Evolutionary conservation across 2,888 invertebrate genomes (phyloP).

Genomic region (Hyalella azteca): DNA sequence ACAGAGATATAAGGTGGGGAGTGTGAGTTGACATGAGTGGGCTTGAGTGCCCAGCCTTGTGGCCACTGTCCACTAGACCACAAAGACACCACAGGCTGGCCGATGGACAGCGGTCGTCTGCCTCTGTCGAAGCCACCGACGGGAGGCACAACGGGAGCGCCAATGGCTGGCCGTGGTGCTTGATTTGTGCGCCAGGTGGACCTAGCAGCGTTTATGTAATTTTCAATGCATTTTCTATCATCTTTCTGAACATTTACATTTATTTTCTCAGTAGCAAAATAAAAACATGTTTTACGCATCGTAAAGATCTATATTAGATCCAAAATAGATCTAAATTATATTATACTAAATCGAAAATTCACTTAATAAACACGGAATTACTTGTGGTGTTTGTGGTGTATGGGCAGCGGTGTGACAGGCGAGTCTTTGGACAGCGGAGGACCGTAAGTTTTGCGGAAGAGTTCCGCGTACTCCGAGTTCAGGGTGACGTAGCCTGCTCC

Average conservation of each 20-base stretch:
- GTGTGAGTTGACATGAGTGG: constrained; percentile 48
- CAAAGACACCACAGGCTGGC: constrained; percentile 26
- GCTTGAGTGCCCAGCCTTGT: not conserved
- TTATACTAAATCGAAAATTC: too few relatives aligned
- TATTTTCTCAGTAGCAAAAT: too few relatives aligned
- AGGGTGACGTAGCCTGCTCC: constrained; percentile 55
- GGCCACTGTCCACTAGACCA: not conserved
- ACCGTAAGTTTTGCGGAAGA: constrained; percentile 42
- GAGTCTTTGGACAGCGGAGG: constrained; percentile 26
- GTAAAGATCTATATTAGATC: too few relatives aligned
- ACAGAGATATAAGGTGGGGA: constrained; percentile 46
- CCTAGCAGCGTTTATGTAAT: too few relatives aligned
- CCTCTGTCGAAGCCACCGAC: not conserved
- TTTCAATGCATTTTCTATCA: too few relatives aligned
- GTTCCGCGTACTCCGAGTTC: constrained; percentile 42
- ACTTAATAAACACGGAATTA: not conserved
- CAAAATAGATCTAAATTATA: too few relatives aligned
- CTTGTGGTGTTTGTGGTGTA: not conserved
- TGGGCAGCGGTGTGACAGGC: not conserved
- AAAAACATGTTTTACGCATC: too few relatives aligned
- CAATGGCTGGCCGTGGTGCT: constrained; percentile 23
- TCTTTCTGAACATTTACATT: too few relatives aligned
- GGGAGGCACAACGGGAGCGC: constrained; percentile 38
- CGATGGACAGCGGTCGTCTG: constrained; percentile 17
- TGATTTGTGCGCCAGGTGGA: not conserved